A percentile compares a stretch with the other conserved stretches of the same genome.
Evolutionary conservation across 2,797 vertebrate genomes (phyloP).

Genomic region (Diglossa cyanea): DNA sequence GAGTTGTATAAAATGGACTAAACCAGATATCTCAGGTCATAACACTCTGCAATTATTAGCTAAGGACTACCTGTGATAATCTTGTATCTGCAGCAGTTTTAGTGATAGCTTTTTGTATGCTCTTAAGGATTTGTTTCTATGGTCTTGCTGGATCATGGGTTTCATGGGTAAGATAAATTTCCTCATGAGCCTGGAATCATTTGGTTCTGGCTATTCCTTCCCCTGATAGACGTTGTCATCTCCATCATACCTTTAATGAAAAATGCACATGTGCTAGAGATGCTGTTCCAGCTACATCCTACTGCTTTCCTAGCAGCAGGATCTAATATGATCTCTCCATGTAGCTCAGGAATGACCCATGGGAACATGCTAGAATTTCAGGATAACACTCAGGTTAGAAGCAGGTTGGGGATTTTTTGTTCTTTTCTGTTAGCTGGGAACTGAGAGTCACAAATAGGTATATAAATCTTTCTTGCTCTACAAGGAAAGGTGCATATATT

Average conservation of each 20-base stretch:
- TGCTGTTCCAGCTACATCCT: neutral
- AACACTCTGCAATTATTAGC: neutral
- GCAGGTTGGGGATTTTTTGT: neutral
- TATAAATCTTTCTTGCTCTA: neutral
- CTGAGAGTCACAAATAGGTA: neutral
- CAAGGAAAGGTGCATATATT: neutral
- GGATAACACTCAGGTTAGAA: neutral
- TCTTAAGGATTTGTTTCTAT: neutral
- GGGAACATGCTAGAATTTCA: neutral
- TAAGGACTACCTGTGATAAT: neutral
- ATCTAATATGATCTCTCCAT: neutral
- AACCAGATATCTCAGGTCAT: neutral
- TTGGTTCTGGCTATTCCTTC: neutral
- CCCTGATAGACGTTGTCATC: neutral
- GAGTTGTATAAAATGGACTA: neutral
- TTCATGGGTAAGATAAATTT: neutral
- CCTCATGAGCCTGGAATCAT: neutral
- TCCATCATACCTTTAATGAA: neutral
- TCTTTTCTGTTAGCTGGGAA: neutral
- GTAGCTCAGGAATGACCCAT: neutral
- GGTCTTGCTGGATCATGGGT: neutral
- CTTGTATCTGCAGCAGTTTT: neutral
- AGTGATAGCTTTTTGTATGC: neutral
- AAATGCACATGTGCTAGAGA: neutral
- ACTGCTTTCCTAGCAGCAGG: neutral